These are phyloP conservation scores for Steinernema hermaphroditum DNA, from an alignment of 2,888 invertebrate species.

Conservation along the genomic window DNA sequence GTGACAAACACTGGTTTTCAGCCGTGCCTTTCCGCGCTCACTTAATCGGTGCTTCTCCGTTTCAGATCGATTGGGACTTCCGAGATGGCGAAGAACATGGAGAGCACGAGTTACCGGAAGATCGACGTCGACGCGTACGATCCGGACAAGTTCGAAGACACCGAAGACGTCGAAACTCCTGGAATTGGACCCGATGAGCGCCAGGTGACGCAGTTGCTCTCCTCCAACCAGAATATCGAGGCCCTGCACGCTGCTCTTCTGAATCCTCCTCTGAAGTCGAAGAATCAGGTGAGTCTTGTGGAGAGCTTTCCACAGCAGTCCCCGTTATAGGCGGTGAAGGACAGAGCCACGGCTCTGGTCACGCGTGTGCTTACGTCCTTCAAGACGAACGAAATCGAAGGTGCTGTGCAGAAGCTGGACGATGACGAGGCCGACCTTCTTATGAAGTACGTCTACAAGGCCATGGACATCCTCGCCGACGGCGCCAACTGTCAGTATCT, in stretches of 20 bases:
- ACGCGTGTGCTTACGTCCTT: slow-evolving; percentile 55
- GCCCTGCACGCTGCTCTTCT: slow-evolving; percentile 57
- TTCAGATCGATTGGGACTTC: neutral
- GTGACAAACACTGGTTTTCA: neutral
- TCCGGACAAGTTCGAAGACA: slow-evolving; percentile 56
- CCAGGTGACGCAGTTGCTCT: slow-evolving; percentile 40
- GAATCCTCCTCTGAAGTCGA: slow-evolving; percentile 57
- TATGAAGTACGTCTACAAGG: slow-evolving; percentile 63
- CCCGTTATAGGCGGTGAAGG: slow-evolving; percentile 47
- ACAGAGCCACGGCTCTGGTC: slow-evolving; percentile 51
- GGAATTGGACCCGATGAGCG: slow-evolving; percentile 44
- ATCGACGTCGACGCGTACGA: slow-evolving; percentile 62
- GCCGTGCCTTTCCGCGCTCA: too few species aligned
- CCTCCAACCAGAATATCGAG: slow-evolving; percentile 50
- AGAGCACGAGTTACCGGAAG: slow-evolving; percentile 57
- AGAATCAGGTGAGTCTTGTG: slow-evolving; percentile 51
- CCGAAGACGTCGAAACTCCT: slow-evolving; percentile 49
- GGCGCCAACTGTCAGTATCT: slow-evolving; percentile 53
- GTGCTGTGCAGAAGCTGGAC: slow-evolving; percentile 45
- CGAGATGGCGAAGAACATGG: slow-evolving; percentile 60
- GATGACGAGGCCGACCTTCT: slow-evolving; percentile 60
- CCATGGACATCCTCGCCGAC: slow-evolving; percentile 58
- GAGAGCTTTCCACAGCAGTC: neutral
- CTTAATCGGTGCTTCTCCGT: neutral
- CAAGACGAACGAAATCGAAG: slow-evolving; percentile 57